Evolutionary conservation across 2,888 invertebrate species (phyloP).

Genomic region (Teleogryllus oceanicus): DNA sequence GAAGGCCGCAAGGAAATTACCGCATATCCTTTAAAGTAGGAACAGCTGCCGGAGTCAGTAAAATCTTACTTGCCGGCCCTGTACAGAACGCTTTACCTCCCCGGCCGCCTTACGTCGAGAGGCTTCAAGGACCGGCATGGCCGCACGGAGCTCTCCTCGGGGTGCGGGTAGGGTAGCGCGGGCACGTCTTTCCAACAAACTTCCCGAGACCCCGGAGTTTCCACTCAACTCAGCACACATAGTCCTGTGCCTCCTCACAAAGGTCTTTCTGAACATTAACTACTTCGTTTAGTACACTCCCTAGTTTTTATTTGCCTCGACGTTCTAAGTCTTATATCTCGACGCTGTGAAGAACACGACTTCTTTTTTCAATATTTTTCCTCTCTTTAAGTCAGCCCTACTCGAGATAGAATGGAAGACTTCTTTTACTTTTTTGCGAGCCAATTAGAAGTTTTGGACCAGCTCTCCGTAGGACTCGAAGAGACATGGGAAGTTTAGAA

Average conservation of each 20-base stretch:
- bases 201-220: no score
- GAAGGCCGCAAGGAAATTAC: no score
- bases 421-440: background rate
- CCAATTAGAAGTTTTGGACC: background rate
- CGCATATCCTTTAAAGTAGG: no score
- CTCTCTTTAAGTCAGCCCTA: background rate
- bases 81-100: no score
- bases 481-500: slow-evolving; percentile 6
- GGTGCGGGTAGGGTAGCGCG: no score
- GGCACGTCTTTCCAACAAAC: no score
- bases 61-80: no score
- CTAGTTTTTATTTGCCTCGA: background rate
- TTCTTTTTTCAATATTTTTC: background rate
- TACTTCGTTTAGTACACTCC: slow-evolving; percentile 8
- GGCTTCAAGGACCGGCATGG: no score
- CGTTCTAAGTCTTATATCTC: background rate
- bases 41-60: no score
- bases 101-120: no score
- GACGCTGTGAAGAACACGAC: background rate
- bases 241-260: background rate
- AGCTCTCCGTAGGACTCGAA: slow-evolving; percentile 8
- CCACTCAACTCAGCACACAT: background rate
- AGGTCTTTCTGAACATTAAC: background rate
- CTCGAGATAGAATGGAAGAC: slow-evolving; percentile 18
- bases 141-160: no score